Evolutionary conservation across 2,113 vertebrate species (phyloP).

Genomic region (Silurus meridionalis): DNA sequence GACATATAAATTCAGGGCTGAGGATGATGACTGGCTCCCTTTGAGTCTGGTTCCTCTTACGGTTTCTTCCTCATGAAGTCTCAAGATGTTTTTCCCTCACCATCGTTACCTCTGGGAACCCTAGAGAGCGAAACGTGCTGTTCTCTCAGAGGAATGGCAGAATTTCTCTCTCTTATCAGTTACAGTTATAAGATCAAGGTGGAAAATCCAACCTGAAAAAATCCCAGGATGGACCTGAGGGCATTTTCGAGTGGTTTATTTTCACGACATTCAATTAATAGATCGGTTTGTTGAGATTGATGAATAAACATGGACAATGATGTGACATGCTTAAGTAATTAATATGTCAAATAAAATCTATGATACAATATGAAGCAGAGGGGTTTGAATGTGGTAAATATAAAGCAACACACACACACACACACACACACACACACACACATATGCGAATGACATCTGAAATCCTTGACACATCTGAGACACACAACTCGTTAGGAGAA

Average conservation of each 20-base stretch:
- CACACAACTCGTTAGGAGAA: conserved; percentile 64
- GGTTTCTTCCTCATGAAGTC: too few relatives aligned
- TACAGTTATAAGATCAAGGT: background rate
- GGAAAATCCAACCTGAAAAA: too few relatives aligned
- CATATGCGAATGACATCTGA: too few relatives aligned
- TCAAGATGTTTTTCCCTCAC: too few relatives aligned
- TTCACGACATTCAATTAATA: background rate
- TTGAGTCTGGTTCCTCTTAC: too few relatives aligned
- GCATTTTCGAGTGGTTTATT: background rate
- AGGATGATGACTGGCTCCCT: too few relatives aligned
- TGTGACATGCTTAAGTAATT: background rate
- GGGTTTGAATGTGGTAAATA: background rate
- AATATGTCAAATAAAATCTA: background rate
- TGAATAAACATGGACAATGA: background rate
- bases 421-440: conserved; percentile 39
- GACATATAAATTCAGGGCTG: background rate
- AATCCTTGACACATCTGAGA: too few relatives aligned
- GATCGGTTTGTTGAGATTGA: background rate
- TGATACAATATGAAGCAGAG: background rate
- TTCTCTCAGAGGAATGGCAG: background rate
- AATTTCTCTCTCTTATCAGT: background rate
- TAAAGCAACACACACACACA: background rate
- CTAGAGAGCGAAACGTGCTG: background rate
- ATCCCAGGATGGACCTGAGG: background rate
- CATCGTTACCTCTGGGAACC: background rate